Percentiles rank a stretch among this genome's conserved stretches.
Conservation (phyloP, 2,797 vertebrate species). For the Thaleichthys pacificus region DNA sequence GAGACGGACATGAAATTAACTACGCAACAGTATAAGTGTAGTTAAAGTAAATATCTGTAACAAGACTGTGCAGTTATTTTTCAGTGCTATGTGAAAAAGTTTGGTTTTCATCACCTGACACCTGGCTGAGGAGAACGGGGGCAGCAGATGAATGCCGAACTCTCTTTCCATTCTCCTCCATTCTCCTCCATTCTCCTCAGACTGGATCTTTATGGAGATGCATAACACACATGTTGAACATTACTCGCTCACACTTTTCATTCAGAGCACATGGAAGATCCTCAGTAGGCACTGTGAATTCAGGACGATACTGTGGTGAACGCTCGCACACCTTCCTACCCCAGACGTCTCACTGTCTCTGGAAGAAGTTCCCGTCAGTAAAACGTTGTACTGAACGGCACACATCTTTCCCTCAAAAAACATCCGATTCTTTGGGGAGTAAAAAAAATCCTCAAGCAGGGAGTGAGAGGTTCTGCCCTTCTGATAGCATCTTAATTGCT, state of each 20-base stretch:
- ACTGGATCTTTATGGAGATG: constrained; percentile 26
- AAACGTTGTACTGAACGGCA: constrained; percentile 5
- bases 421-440: not conserved
- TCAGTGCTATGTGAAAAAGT: not conserved
- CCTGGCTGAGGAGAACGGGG: constrained; percentile 5
- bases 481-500: constrained; percentile 31
- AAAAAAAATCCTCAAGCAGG: not conserved
- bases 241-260: constrained; percentile 18
- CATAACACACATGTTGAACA: constrained; percentile 24
- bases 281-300: constrained; percentile 3
- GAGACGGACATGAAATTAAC: not conserved
- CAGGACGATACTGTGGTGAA: not conserved
- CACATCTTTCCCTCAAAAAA: constrained; percentile 1
- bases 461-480: constrained; percentile 7
- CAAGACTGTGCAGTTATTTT: not conserved
- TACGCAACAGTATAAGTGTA: not conserved
- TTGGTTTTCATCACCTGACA: constrained; percentile 9
- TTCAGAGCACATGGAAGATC: not conserved
- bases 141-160: constrained; percentile 10
- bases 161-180: constrained; percentile 24
- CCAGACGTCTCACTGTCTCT: not conserved
- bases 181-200: constrained; percentile 22
- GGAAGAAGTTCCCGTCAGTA: not conserved
- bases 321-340: not conserved
- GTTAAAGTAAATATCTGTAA: not conserved